A percentile compares a stretch with the other conserved stretches of the same genome.
Conservation (phyloP, 2,888 invertebrate genomes). For the Spodoptera littoralis region DNA sequence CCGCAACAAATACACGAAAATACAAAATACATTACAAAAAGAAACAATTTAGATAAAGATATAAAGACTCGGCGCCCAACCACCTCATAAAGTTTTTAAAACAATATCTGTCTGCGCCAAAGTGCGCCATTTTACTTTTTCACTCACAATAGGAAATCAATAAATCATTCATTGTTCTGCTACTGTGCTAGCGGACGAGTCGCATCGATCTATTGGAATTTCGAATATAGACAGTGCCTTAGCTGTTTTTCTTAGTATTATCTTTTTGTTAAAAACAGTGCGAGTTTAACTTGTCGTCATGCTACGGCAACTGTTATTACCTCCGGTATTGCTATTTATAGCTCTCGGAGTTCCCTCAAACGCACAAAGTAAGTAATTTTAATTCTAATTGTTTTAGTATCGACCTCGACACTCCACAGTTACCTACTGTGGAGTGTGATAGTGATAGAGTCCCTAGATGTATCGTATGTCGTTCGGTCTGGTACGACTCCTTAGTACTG, state of each 20-base stretch:
- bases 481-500: too few relatives aligned
- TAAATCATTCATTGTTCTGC: slow-evolving; percentile 28
- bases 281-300: slow-evolving; percentile 44
- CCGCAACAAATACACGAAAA: too few relatives aligned
- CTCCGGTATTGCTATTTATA: slow-evolving; percentile 77
- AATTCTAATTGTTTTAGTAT: not conserved
- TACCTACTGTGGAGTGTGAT: not conserved
- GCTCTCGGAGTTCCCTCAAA: slow-evolving; percentile 69
- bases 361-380: slow-evolving; percentile 75
- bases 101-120: too few relatives aligned
- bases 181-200: slow-evolving; percentile 14
- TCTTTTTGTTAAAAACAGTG: slow-evolving; percentile 27
- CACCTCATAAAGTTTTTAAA: not conserved
- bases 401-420: not conserved
- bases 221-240: slow-evolving; percentile 10
- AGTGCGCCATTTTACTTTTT: slow-evolving; percentile 37
- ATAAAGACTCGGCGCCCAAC: not conserved
- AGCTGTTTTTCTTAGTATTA: slow-evolving; percentile 11
- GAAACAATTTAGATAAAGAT: too few relatives aligned
- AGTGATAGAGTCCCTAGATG: not conserved
- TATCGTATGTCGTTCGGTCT: too few relatives aligned
- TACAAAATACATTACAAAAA: too few relatives aligned
- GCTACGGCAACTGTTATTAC: slow-evolving; percentile 53
- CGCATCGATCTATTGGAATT: slow-evolving; percentile 1
- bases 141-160: not conserved